phyloP scores from a whole-genome alignment of 2,797 vertebrate genomes.

The Alauda arvensis region DNA sequence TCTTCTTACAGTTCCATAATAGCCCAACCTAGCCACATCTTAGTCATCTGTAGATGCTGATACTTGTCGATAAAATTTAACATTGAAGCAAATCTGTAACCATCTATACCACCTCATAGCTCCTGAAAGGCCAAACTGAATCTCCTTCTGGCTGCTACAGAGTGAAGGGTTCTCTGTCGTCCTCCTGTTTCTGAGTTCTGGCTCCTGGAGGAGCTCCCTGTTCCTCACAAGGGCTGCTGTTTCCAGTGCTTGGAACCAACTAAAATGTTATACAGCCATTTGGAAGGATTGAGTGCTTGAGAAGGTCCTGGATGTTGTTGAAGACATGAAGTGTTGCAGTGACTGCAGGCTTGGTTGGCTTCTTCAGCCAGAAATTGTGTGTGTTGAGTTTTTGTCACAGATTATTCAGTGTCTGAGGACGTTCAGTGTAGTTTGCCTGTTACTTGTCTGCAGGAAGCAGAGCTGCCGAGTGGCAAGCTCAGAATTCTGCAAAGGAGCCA shows the following conservation, averaged over 20 bases:
- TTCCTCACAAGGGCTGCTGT: neutral
- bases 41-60: neutral
- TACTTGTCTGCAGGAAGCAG: neutral
- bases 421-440: neutral
- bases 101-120: neutral
- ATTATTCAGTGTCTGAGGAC: neutral
- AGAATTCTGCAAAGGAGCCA: neutral
- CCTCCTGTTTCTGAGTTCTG: neutral
- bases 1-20: neutral
- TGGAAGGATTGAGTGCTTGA: neutral
- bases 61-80: neutral
- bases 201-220: neutral
- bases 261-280: neutral
- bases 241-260: neutral
- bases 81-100: neutral
- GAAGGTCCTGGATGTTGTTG: neutral
- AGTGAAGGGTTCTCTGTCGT: neutral
- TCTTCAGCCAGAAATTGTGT: neutral
- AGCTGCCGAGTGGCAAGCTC: neutral
- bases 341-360: neutral
- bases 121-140: neutral
- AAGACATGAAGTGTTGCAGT: rapidly evolving
- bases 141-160: neutral
- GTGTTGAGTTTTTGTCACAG: neutral
- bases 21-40: rapidly evolving